These are phyloP conservation scores for Periparus ater DNA, from an alignment of 2,797 vertebrate genomes.

Conservation along the genomic window DNA sequence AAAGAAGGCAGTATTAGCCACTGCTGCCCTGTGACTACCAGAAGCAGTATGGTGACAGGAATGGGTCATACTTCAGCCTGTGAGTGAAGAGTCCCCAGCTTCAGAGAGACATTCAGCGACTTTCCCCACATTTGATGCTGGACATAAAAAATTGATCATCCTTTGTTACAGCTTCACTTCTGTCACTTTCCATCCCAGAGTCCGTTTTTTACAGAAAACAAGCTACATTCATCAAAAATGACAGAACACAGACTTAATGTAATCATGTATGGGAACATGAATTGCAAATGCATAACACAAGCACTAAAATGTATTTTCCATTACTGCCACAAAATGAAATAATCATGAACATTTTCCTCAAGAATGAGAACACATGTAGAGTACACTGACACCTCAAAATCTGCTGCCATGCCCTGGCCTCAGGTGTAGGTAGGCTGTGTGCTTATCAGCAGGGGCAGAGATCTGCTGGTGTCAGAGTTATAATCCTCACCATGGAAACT, in stretches of 20 bases:
- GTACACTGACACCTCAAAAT: constrained; percentile 68
- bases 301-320: constrained; percentile 87
- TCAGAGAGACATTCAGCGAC: constrained; percentile 40
- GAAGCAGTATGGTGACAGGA: constrained; percentile 20
- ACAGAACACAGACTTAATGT: constrained; percentile 98
- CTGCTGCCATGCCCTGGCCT: neutral
- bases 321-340: constrained; percentile 93
- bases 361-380: constrained; percentile 74
- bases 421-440: neutral
- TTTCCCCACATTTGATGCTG: constrained; percentile 51
- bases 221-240: constrained; percentile 95
- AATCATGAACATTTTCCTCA: constrained; percentile 90
- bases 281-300: constrained; percentile 89
- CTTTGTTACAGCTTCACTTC: constrained; percentile 90
- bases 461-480: neutral
- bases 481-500: neutral
- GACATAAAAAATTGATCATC: constrained; percentile 90
- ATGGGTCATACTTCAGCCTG: neutral
- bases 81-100: constrained; percentile 13
- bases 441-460: neutral
- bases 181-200: constrained; percentile 94
- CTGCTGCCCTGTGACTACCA: constrained; percentile 27
- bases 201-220: constrained; percentile 94
- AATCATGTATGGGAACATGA: constrained; percentile 94
- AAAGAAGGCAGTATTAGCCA: neutral